phyloP scores from a whole-genome alignment of 1,140 invertebrate species.

The Acyrthosiphon pisum region DNA sequence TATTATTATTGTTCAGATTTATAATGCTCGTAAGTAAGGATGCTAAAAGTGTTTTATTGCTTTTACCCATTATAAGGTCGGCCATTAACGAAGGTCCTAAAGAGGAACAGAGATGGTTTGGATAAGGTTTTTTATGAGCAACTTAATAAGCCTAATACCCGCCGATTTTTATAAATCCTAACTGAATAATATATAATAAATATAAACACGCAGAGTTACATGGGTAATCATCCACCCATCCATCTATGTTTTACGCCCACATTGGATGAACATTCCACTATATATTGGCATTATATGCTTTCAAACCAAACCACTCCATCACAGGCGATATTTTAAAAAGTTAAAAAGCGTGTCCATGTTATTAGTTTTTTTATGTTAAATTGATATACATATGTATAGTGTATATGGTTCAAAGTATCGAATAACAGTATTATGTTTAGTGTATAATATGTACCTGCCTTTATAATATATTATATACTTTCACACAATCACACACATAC shows the following conservation, averaged over 20 bases:
- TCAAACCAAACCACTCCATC: not conserved
- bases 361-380: not conserved
- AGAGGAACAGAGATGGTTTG: not conserved
- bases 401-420: not conserved
- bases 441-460: not conserved
- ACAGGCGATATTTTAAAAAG: not conserved
- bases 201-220: not conserved
- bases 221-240: not conserved
- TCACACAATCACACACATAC: not conserved
- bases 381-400: not conserved
- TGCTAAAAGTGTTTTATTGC: not conserved
- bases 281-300: not conserved
- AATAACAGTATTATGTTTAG: not conserved
- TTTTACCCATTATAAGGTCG: not conserved
- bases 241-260: not conserved
- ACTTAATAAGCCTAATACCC: not conserved
- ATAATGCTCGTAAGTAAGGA: not conserved
- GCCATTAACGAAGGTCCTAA: constrained; percentile 15
- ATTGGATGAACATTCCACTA: not conserved
- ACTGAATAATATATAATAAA: not conserved
- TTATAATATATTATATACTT: not conserved
- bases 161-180: not conserved
- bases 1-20: not conserved
- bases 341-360: not conserved
- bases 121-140: not conserved